Base-by-base conservation (phyloP, 2,888 invertebrate species). In the Neoaliturus tenellus region DNA sequence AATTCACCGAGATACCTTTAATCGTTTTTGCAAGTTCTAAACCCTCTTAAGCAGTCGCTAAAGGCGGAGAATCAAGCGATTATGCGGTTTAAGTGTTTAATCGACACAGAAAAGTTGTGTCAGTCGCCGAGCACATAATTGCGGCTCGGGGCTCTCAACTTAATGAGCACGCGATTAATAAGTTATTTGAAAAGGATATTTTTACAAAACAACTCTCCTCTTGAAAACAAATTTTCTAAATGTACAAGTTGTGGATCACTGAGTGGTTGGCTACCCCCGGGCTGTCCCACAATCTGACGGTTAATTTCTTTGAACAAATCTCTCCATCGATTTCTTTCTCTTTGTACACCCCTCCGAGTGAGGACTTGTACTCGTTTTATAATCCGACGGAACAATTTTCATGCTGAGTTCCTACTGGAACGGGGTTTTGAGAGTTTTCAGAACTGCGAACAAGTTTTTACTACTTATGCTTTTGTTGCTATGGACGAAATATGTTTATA, bases 161-260 rank as follows among this genome's bases (percentile, higher is more conserved):
- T 69, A 69, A 69, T 39, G 73, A 28, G 25, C 44, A 10, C n/a
- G 44, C 73, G 6, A 75, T 75, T 75, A 75, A 75, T 28, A 41
- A 75, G 73, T 44, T 75, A 44, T 75, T 75, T 44, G 73, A 75
- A 75, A 44, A 20, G 23, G 69, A 35, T 28, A 75, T 75, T 75
- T 75, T 75, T 75, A 75, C 73, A 75, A 44, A 44, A 75, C 44
- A 44, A 75, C n/a, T n/a, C n/a, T 71, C 73, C 73, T 14, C 73
- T 75, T 39, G 44, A 2, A 44, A 75, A 23, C 73, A 75, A 44
- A 75, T 75, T 44, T 44, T 41, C 73, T 28, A 41, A 75, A 44
- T 69, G 69, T 69, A 69, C 69, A 69, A 75, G 73, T 75, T 75
- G 39, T 71, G 71, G 71, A 41, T 10, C 35, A 41, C 17, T 39